Base-by-base conservation (phyloP, 2,888 invertebrate genomes). In the Patella ulyssiponensis region DNA sequence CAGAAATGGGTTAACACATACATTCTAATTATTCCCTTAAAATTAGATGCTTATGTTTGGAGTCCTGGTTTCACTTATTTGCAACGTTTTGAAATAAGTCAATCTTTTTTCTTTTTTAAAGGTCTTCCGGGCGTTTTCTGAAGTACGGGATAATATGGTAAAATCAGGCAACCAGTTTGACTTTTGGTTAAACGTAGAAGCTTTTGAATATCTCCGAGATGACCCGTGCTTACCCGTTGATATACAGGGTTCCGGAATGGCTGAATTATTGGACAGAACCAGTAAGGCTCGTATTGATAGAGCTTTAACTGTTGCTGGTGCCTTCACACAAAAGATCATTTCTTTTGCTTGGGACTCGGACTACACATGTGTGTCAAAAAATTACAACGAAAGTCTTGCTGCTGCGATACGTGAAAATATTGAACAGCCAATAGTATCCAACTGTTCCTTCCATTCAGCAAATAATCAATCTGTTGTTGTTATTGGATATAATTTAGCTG, bases 331-430 rank as follows among this genome's bases (percentile, higher is more conserved):
- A 69, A 88, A 87, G 74, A 82, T 87, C 27, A 83, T 85, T 4
- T 78, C 86, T 9, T 85, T 86, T 52, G 86, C 88, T 9, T 89
- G 88, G 87, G 88, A 89, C 75, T 82, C 88, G 0, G 80, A 86
- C 77, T 88, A 86, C 77, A 86, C 85, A 3, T 89, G 89, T 77
- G 83, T 74, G 3, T 85, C 86, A 0, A 73, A 78, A n/a, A 74
- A 77, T 9, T 77, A 82, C 23, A 80, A 76, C 0, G 44, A 69
- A 1, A 79, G 81, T 33, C 80, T 89, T 11, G 79, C 77, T 11
- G 80, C 75, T 14, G 85, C 86, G 53, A 85, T 89, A n/a, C 69
- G 73, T n/a, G 20, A 79, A 11, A 84, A 86, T 53, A 74, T 73
- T 15, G 64, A 74, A 3, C 76, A 84, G 74, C 87, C 88, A 58